Conservation (phyloP, 2,113 vertebrate genomes). For the Dasyornis broadbenti region DNA sequence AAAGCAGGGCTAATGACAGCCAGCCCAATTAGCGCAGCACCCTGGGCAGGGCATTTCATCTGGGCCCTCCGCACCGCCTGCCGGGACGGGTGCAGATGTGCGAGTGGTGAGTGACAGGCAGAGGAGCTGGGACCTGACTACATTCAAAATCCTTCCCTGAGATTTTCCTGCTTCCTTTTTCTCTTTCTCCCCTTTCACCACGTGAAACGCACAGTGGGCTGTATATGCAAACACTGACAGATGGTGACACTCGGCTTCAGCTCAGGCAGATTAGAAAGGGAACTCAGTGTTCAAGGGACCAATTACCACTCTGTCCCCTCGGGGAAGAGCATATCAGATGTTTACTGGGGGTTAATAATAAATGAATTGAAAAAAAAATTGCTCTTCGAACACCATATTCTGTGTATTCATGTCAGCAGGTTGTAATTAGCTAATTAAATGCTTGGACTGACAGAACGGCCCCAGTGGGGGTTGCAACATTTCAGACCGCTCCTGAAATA, state of each 20-base stretch:
- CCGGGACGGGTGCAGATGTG: background rate
- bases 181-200: slow-evolving; percentile 45
- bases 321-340: slow-evolving; percentile 71
- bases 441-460: slow-evolving; percentile 70
- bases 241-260: slow-evolving; percentile 71
- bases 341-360: slow-evolving; percentile 69
- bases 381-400: slow-evolving; percentile 55
- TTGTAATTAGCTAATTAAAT: slow-evolving; percentile 78
- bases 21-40: background rate
- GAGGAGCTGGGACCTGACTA: background rate
- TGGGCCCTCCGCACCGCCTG: background rate
- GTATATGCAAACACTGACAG: slow-evolving; percentile 71
- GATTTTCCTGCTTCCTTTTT: slow-evolving; percentile 51
- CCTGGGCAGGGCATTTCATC: slow-evolving; percentile 4
- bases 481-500: slow-evolving; percentile 54
- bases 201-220: slow-evolving; percentile 38
- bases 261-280: slow-evolving; percentile 68
- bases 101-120: background rate
- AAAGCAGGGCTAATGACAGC: background rate
- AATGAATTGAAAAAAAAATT: slow-evolving; percentile 70
- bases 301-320: slow-evolving; percentile 74
- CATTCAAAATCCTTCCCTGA: slow-evolving; percentile 25
- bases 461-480: slow-evolving; percentile 50
- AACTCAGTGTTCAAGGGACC: slow-evolving; percentile 72
- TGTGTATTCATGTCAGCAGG: slow-evolving; percentile 70